A percentile compares a stretch with the other conserved stretches of the same genome.
phyloP scores from a whole-genome alignment of 2,888 invertebrate genomes.

The Masnerella sp. region DNA sequence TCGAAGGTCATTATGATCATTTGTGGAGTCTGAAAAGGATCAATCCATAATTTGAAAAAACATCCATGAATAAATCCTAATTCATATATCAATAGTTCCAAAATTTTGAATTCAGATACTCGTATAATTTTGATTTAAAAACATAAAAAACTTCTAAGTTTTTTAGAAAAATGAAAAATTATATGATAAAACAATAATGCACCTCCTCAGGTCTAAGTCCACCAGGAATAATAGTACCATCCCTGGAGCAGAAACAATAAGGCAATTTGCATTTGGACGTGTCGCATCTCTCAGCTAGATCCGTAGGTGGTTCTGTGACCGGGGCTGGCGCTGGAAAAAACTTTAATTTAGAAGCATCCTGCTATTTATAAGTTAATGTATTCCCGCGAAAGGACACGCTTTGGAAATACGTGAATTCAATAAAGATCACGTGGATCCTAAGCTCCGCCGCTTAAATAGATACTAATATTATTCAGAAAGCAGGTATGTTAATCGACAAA shows the following conservation, averaged over 20 bases:
- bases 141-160: too few species aligned
- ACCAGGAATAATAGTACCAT: conserved; percentile 92
- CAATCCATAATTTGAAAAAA: too few species aligned
- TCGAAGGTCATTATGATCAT: conserved; percentile 95
- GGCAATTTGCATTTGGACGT: conserved; percentile 87
- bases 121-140: too few species aligned
- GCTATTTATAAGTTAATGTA: conserved; percentile 43
- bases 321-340: conserved; percentile 85
- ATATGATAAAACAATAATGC: conserved; percentile 67
- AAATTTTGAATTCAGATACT: too few species aligned
- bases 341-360: neutral
- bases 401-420: conserved; percentile 29
- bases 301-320: conserved; percentile 88
- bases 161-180: conserved; percentile 11
- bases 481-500: conserved; percentile 54
- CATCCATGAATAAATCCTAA: too few species aligned
- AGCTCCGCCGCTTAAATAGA: conserved; percentile 27
- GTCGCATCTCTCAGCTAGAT: conserved; percentile 89
- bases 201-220: conserved; percentile 90
- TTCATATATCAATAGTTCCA: too few species aligned
- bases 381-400: conserved; percentile 24
- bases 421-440: conserved; percentile 53
- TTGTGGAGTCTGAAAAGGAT: conserved; percentile 89
- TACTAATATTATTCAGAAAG: conserved; percentile 50
- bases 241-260: conserved; percentile 94